Evolutionary conservation across 2,888 invertebrate genomes (phyloP), one percentile per base, ranked within the genome.

Genomic region (Chesias legatella): DNA sequence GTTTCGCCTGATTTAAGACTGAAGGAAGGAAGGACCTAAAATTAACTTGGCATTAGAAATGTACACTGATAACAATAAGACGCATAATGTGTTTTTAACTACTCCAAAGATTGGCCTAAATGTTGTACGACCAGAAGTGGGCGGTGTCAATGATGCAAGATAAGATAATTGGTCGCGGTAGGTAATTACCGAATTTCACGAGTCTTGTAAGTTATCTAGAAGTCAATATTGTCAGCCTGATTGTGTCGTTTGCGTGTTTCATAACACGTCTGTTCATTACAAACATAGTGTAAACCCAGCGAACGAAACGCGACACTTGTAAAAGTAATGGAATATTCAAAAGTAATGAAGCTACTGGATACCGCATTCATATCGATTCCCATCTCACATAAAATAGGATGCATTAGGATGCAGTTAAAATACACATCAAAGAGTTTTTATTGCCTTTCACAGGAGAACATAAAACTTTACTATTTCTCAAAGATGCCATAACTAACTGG

Each of bases 161-260:
- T 85, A 84, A 84, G 79, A 73, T 64, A 72, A 75, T 74, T 68
- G 65, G 65, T 70, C 58, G 63, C 62, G 65, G 74, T 79, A 84
- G 65, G 74, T 79, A 84, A 82, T 84, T 85, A 85, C 74, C 76
- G 82, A 81, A 81, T 79, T 84, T 81, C 68, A 79, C 76, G 73
- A 71, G 65, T 74, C 74, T 70, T 53, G 63, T 68, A 65, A 67
- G 66, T 76, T 84, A 85, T 86, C 86, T 62, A 48, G 68, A 63
- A 71, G 74, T 67, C 83, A 86, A 86, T 79, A 83, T 79, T 76
- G 76, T 75, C 70, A 67, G 64, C 65, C 70, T 64, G 61, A 59
- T 71, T 78, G 73, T 72, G 70, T 72, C 66, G 63, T 70, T 72
- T 66, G 73, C 47, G 52, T 43, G 69, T 82, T 81, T 79, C 79